Base-by-base conservation (phyloP, 2,888 invertebrate genomes). In the Dynastes grantii region DNA sequence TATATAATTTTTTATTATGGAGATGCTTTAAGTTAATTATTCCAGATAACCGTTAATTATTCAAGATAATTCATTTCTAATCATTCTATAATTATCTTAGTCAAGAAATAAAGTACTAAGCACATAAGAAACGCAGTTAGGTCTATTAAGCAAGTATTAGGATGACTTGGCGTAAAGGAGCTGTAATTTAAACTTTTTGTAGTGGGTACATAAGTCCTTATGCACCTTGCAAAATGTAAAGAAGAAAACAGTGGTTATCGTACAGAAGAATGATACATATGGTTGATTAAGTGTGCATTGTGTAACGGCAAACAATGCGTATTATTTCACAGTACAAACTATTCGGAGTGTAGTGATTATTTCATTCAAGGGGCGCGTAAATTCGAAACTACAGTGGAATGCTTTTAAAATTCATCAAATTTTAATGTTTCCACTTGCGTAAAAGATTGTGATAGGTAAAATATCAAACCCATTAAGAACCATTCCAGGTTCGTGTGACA, bases 391-490 rank as follows among this genome's bases (percentile, higher is more conserved):
- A 64, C 64, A 64, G 29, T 64, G 29, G 64, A 64, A 65, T 65
- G 65, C 65, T 65, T 65, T 65, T 65, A 65, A 37, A 65, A 65
- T 65, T 65, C 65, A 40, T 65, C 37, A 8, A 16, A 65, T n/a
- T 40, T 65, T 16, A 37, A 37, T 65, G 40, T 40, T 65, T 65
- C n/a, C 32, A 65, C 40, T 37, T 65, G 16, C 45, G 32, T 32
- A 40, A 40, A 37, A 65, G 37, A 40, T 64, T 65, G 65, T 40
- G 65, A 65, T 65, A 65, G 37, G 65, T 65, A 8, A 40, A 65
- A 65, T 65, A 65, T 40, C 32, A 37, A 32, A 16, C 40, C 37
- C 32, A 40, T 65, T 64, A 64, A 29, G 29, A 37, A 37, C 37
- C 64, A 32, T 64, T 64, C 37, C 29, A 64, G 32, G 29, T 37